Evolutionary conservation across 2,797 vertebrate species (phyloP), one percentile per base, ranked within the genome.

Genomic region (Eulemur coronatus): DNA sequence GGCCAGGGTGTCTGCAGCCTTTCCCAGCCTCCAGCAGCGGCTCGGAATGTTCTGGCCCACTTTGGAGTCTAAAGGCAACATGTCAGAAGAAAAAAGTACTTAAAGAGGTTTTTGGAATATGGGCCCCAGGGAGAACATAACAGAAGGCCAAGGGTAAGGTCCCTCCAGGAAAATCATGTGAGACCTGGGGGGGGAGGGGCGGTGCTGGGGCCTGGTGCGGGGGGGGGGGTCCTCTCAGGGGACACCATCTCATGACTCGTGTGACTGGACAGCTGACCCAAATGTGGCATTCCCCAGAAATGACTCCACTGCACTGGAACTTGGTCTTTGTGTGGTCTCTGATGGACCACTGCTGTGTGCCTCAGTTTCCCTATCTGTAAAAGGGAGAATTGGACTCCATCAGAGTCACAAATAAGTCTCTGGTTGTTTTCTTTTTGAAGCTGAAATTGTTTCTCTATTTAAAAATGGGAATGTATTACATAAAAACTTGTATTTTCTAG

Each of bases 41-140:
- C 97, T 81, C n/a, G 9, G 94, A 97, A 96, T 72, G 79, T 94
- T 92, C 91, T 87, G 57, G 57, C 52, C 43, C 52, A 79, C 73
- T 93, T 75, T 43, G 79, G 92, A 94, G 93, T 81, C 63, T 95
- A 94, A 85, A 85, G 67, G 43, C 80, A 75, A 57, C 65, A 55
- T 4, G 46, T 67, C 50, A 67, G 72, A 61, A 12, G 14, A 43
- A 33, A 50, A 90, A 88, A 75, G 46, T 38, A 84, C 30, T 61
- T 33, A 17, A 46, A 59, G 85, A 79, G 46, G 80, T 67, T 52
- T 90, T 57, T 50, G 55, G 59, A 89, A 61, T 93, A 35, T 72
- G 59, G 59, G 14, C 59, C 41, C 63, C 0, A 33, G 61, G 57
- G 52, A 67, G 33, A 57, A 89, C 6, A 18, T 35, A 38, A 52